Evolutionary conservation across 2,888 invertebrate species (phyloP).

Genomic region (Acanthosepion pharaonis): DNA sequence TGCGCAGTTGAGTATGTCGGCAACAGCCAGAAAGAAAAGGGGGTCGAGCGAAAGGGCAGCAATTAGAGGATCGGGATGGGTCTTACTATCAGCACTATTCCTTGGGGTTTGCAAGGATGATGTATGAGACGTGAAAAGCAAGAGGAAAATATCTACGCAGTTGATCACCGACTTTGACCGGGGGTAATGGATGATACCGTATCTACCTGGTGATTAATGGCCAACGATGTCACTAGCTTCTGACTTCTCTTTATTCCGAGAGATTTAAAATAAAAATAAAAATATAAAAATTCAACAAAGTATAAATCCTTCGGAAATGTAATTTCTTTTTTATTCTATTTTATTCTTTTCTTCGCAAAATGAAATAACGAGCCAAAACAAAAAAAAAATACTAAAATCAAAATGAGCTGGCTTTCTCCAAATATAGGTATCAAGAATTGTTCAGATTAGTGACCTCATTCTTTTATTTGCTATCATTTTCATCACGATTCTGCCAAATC

Average conservation of each 20-base stretch:
- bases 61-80: not conserved
- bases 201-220: not conserved
- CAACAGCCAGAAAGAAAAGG: not conserved
- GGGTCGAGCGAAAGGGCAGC: not conserved
- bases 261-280: not conserved
- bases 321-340: not conserved
- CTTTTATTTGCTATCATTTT: no score
- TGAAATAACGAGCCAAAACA: no score
- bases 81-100: constrained; percentile 4
- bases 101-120: not conserved
- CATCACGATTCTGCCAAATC: no score
- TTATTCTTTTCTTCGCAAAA: not conserved
- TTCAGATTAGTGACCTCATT: no score
- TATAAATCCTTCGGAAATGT: not conserved
- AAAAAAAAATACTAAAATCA: no score
- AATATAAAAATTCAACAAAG: not conserved
- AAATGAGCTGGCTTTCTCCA: no score
- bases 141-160: not conserved
- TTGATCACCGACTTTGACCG: not conserved
- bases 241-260: not conserved
- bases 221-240: not conserved
- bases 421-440: no score
- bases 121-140: not conserved
- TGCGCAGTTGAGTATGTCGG: not conserved
- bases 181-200: not conserved